Evolutionary conservation across 37 sponge, comb jelly and placozoan species (phyloP), one percentile per base, ranked within the genome.

Genomic region (Dysidea cf. avara): DNA sequence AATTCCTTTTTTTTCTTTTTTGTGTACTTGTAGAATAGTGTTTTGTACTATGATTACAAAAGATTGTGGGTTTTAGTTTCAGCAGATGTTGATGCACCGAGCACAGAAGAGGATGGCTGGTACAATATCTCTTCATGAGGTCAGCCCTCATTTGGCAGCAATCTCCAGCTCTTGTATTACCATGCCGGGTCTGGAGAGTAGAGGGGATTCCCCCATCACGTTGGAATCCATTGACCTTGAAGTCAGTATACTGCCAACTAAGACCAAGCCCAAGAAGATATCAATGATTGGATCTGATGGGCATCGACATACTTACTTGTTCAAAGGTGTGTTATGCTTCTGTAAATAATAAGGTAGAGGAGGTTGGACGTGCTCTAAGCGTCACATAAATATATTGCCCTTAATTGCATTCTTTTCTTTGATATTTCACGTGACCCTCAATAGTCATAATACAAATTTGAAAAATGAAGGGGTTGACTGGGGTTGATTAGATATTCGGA

Each of bases 191-290:
- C 82, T 71, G 56, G 71, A 71, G 71, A 71, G 54, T 56, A 7
- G 46, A 43, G 46, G 46, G 46, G 46, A 43, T 43, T 43, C 46
- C 46, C 91, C 91, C 2, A 81, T 90, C 46, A 76, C 81, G 2
- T 54, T 90, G 62, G 91, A 90, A 78, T 84, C 86, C 47, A 85
- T 90, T 39, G 70, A 77, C 24, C 82, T 90, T 29, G 99, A 97
- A 26, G 90, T 97, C 34, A 60, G 77, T 18, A 86, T 97, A 29
- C 85, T 94, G 9, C 99, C 99, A 24, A 97, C 99, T 24, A 97
- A 97, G 79, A 97, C 99, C 52, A 97, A 90, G 46, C 99, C 99
- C 2, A 97, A 97, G 84, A 97, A 97, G 81, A 90, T 97, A 54
- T 81, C 84, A 32, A 88, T 97, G 83, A 86, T 88, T n/a, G 99